Evolutionary conservation across 1,140 invertebrate genomes (phyloP), one percentile per base, ranked within the genome.

Genomic region (Drosophila simulans): DNA sequence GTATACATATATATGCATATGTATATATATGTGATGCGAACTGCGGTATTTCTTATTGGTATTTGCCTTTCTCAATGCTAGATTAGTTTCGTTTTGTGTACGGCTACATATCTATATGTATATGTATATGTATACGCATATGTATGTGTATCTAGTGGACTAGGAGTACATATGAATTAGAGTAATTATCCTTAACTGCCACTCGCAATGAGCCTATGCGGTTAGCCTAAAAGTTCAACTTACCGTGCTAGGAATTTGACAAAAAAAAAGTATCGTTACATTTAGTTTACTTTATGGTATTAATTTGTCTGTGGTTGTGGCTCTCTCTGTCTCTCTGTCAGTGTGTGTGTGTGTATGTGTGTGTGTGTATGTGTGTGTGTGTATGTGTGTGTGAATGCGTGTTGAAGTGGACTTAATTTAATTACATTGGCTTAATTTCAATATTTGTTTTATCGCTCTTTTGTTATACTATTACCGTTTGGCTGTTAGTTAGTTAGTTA

Each of bases 141-240:
- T 52, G 17, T 46, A 37, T 34, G 13, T 75, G 17, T 31, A 27
- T 17, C 46, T 77, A 46, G 52, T 68, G 76, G 80, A 63, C 39
- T 74, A 59, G 35, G 78, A 86, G 64, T 88, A 79, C 53, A 75
- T 63, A 66, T 79, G 73, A 52, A 59, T 66, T 75, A 80, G 46
- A 59, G 43, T 68, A 62, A 65, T 78, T 80, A 76, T 76, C 20
- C 62, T 48, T 76, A 76, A 75, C 39, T 72, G 56, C 48, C 53
- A 63, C 40, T 42, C 56, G 58, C 49, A 34, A 45, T 20, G 13
- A 57, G 40, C 39, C 48, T 39, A 60, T 70, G 46, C 59, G 60
- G 55, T 78, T 64, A 72, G 64, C 63, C 79, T 86, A 86, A 49
- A 48, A 88, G 83, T 88, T 88, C 27, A 72, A 73, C 83, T 88